Conservation (phyloP, 2,888 invertebrate genomes). For the Folsomia manolachei region DNA sequence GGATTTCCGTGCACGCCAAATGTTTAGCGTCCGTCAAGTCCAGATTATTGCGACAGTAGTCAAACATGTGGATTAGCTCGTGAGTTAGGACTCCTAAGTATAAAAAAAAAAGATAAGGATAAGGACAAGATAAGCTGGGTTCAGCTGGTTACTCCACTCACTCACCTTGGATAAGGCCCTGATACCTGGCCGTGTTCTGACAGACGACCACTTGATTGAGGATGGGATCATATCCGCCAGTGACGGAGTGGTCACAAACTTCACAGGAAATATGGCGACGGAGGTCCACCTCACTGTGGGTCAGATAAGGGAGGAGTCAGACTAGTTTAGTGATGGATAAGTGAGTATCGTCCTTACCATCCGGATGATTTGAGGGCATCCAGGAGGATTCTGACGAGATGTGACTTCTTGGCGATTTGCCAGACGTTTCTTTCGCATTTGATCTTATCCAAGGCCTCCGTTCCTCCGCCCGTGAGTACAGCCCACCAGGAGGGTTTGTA, state of each 20-base stretch:
- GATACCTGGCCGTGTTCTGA: constrained; percentile 72
- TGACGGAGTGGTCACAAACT: constrained; percentile 76
- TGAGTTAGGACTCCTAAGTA: constrained; percentile 67
- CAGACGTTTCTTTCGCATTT: constrained; percentile 79
- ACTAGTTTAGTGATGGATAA: constrained; percentile 3
- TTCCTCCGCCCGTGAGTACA: constrained; percentile 64
- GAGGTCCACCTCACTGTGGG: constrained; percentile 75
- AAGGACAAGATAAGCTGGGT: too few relatives aligned
- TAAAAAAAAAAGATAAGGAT: too few relatives aligned
- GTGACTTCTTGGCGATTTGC: constrained; percentile 70
- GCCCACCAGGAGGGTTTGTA: constrained; percentile 60
- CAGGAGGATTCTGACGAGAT: constrained; percentile 79
- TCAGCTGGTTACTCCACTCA: too few relatives aligned
- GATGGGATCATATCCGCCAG: constrained; percentile 85
- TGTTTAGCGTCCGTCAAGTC: constrained; percentile 88
- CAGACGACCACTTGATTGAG: constrained; percentile 87
- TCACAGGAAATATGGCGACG: constrained; percentile 89
- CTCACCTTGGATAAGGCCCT: constrained; percentile 73
- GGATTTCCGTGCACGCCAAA: constrained; percentile 89
- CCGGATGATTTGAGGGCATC: constrained; percentile 76
- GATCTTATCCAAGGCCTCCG: constrained; percentile 67
- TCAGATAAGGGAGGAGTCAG: constrained; percentile 50
- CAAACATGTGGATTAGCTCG: constrained; percentile 96
- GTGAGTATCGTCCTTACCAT: constrained; percentile 62
- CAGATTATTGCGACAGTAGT: constrained; percentile 81